Conservation (phyloP, 2,113 vertebrate genomes). For the Myanophis thanlyinensis region DNA sequence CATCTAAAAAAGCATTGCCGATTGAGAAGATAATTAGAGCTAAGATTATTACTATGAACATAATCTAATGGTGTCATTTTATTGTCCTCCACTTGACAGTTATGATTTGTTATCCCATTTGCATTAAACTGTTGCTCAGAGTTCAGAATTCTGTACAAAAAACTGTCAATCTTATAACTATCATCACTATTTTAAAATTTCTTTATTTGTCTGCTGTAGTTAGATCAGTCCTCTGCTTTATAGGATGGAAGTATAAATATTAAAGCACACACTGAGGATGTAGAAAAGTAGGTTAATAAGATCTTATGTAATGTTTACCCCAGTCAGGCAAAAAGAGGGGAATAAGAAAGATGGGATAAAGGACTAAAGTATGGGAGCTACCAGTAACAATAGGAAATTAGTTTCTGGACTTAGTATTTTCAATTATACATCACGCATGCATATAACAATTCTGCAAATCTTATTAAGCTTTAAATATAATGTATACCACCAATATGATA, state of each 20-base stretch:
- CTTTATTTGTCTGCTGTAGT: not conserved
- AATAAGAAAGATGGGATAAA: slow-evolving; percentile 22
- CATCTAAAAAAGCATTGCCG: not conserved
- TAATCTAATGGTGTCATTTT: not conserved
- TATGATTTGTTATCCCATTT: not conserved
- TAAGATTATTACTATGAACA: not conserved
- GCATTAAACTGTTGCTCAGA: not conserved
- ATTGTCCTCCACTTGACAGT: not conserved
- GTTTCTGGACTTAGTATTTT: not conserved
- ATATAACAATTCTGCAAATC: not conserved
- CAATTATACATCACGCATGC: not conserved
- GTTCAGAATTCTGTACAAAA: not conserved
- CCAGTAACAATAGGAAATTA: not conserved
- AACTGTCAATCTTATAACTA: not conserved
- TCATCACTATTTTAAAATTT: not conserved
- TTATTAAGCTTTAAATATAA: not conserved
- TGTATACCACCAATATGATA: not conserved
- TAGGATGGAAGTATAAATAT: not conserved
- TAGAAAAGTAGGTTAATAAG: not conserved
- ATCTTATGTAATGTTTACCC: not conserved
- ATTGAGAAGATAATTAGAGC: not conserved
- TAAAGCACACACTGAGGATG: not conserved
- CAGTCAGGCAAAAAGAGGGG: not conserved
- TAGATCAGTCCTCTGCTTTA: not conserved
- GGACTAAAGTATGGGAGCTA: not conserved